A percentile compares a stretch with the other conserved stretches of the same genome.
Conservation (phyloP, 2,888 invertebrate genomes). For the Ellobium chinense region DNA sequence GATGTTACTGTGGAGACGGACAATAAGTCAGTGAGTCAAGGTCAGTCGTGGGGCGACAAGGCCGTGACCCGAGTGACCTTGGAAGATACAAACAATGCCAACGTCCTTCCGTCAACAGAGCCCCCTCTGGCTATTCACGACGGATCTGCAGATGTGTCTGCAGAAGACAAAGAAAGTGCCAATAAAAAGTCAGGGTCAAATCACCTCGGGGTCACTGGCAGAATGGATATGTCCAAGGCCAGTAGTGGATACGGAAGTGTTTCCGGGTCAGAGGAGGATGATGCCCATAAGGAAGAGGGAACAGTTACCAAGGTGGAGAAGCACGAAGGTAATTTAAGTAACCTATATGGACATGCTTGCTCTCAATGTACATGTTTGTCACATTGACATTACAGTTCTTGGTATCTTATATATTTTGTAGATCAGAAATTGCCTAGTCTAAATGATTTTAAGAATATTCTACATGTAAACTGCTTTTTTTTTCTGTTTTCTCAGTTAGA, state of each 20-base stretch:
- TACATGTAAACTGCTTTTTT: too few species aligned
- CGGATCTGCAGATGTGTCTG: neutral
- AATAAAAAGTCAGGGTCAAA: neutral
- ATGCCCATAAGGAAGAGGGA: neutral
- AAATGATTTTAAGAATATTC: too few species aligned
- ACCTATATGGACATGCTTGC: too few species aligned
- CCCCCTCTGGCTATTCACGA: neutral
- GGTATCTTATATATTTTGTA: too few species aligned
- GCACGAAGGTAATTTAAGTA: neutral
- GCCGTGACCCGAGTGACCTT: conserved; percentile 32
- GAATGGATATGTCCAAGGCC: conserved; percentile 57
- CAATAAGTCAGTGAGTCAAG: conserved; percentile 66
- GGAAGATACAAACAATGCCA: conserved; percentile 6
- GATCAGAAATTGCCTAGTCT: too few species aligned
- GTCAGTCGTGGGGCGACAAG: conserved; percentile 52
- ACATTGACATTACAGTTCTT: too few species aligned
- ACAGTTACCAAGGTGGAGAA: neutral
- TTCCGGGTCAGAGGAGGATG: conserved; percentile 59
- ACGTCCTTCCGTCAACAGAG: neutral
- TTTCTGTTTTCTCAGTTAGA: too few species aligned
- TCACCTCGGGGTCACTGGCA: neutral
- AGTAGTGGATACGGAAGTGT: conserved; percentile 60
- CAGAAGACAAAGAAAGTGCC: neutral
- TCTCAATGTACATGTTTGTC: too few species aligned
- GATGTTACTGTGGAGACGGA: conserved; percentile 63